Percentiles rank a stretch among this genome's conserved stretches.
Evolutionary conservation across 2,888 invertebrate genomes (phyloP).

Genomic region (Macrosiphum euphorbiae): DNA sequence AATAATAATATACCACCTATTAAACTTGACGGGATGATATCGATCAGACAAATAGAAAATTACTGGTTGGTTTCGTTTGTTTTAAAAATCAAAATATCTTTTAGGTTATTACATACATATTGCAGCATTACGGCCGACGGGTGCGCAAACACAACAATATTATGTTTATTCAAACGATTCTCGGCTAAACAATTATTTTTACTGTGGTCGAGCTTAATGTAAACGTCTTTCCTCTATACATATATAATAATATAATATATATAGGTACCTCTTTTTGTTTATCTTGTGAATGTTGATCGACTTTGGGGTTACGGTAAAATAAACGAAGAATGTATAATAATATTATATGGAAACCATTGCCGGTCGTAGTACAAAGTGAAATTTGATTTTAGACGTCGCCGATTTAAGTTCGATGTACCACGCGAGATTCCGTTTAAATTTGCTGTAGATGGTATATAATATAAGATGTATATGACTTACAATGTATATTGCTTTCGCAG

Average conservation of each 20-base stretch:
- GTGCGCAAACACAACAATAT: not conserved
- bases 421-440: not conserved
- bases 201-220: not conserved
- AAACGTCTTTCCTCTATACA: not conserved
- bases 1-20: not conserved
- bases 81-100: not conserved
- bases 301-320: not conserved
- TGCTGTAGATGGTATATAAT: not conserved
- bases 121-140: not conserved
- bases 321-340: not conserved
- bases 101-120: not conserved
- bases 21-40: not conserved
- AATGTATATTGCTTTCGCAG: conserved; percentile 1
- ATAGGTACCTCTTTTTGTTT: not conserved
- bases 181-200: conserved; percentile 3
- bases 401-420: not conserved
- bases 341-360: not conserved
- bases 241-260: not conserved
- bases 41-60: not conserved
- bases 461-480: not conserved
- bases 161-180: not conserved
- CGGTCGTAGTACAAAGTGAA: not conserved
- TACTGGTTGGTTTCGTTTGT: not conserved
- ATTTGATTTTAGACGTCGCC: not conserved
- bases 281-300: not conserved